These are phyloP conservation scores for Cliona cf. orientalis DNA, from an alignment of 37 sponge, comb jelly and placozoan genomes.

Conservation along the genomic window DNA sequence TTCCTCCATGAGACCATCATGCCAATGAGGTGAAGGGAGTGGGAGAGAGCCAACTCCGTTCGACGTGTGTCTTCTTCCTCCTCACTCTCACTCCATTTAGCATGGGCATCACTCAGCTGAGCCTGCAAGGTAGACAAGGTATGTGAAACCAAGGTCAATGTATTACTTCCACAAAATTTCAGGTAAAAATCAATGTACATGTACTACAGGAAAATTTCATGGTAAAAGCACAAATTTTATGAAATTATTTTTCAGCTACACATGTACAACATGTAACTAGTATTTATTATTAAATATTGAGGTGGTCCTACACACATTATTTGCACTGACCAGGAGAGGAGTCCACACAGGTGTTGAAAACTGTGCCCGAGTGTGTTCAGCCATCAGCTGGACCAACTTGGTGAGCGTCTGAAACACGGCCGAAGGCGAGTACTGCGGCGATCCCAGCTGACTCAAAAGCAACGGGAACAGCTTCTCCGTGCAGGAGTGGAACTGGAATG, in stretches of 20 bases:
- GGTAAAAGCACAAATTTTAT: no score
- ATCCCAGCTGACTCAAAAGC: slow-evolving; percentile 45
- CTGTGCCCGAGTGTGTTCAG: slow-evolving; percentile 74
- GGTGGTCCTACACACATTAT: background rate
- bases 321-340: slow-evolving; percentile 49
- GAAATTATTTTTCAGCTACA: no score
- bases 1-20: slow-evolving; percentile 73
- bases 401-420: slow-evolving; percentile 43
- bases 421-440: background rate
- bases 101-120: background rate
- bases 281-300: background rate
- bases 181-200: no score
- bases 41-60: slow-evolving; percentile 12
- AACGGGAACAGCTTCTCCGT: slow-evolving; percentile 55
- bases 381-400: slow-evolving; percentile 69
- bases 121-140: background rate
- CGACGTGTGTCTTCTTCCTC: background rate
- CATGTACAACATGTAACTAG: background rate
- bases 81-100: background rate
- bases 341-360: slow-evolving; percentile 53
- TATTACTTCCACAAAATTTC: no score
- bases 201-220: no score
- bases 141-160: background rate
- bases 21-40: slow-evolving; percentile 71
- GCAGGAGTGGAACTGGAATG: slow-evolving; percentile 83